Percentiles rank a stretch among this genome's conserved stretches.
phyloP scores from a whole-genome alignment of 2,113 vertebrate genomes.

The Rattus rattus region DNA sequence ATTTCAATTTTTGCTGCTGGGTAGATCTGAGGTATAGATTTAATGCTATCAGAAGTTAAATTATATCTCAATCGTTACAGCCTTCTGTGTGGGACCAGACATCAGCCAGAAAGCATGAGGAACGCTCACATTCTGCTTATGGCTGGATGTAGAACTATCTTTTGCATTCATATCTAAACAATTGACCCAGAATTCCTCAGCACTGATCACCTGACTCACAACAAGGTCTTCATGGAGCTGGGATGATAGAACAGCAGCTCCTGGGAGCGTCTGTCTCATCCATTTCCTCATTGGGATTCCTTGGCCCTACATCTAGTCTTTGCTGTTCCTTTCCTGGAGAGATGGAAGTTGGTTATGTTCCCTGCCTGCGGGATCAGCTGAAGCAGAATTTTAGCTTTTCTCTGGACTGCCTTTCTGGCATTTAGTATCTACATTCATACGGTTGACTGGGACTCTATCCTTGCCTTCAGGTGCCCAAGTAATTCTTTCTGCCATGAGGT shows the following conservation, averaged over 20 bases:
- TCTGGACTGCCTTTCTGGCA: constrained; percentile 99
- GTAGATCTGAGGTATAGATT: constrained; percentile 98
- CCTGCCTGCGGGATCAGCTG: constrained; percentile 96
- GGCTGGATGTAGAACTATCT: constrained; percentile 87
- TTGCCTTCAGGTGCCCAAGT: constrained; percentile 98
- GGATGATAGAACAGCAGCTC: constrained; percentile 98
- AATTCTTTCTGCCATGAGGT: constrained; percentile 96
- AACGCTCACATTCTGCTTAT: constrained; percentile 97
- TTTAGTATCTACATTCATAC: constrained; percentile 96
- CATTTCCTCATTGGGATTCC: constrained; percentile 98
- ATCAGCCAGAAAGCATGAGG: constrained; percentile 99
- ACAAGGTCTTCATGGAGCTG: constrained; percentile 99
- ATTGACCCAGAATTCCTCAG: constrained; percentile 99
- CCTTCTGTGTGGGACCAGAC: constrained; percentile 97
- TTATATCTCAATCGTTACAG: constrained; percentile 98
- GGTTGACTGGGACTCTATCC: constrained; percentile 97
- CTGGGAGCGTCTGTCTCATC: constrained; percentile 99
- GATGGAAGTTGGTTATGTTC: constrained; percentile 97
- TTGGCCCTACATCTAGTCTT: constrained; percentile 95
- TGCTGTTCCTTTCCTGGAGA: constrained; percentile 95
- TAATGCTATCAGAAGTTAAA: constrained; percentile 96
- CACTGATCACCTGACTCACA: constrained; percentile 98
- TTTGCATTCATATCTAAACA: constrained; percentile 91
- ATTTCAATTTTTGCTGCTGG: constrained; percentile 98
- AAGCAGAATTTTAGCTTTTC: constrained; percentile 98